These are phyloP conservation scores for Ptilodon capucinus DNA, from an alignment of 2,888 invertebrate species.

Conservation along the genomic window DNA sequence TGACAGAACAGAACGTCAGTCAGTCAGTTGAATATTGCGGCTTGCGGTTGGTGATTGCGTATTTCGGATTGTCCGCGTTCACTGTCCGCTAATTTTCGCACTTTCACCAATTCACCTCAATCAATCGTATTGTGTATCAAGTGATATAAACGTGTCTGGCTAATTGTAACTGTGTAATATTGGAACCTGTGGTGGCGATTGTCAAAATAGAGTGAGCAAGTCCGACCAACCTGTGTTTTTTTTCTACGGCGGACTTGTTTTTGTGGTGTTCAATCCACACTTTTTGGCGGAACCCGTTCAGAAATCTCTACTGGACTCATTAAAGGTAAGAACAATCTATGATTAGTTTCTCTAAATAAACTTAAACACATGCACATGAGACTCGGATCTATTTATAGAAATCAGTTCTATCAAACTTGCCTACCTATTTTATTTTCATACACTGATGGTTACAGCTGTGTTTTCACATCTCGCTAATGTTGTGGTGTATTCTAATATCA, in stretches of 20 bases:
- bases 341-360: background rate
- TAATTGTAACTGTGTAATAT: slow-evolving; percentile 11
- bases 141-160: slow-evolving; percentile 19
- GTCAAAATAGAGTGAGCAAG: slow-evolving; percentile 31
- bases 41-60: slow-evolving; percentile 48
- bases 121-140: slow-evolving; percentile 42
- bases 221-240: slow-evolving; percentile 62
- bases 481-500: too few relatives aligned
- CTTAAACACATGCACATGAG: background rate
- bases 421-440: background rate
- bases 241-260: slow-evolving; percentile 55
- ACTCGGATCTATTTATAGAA: slow-evolving; percentile 59
- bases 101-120: slow-evolving; percentile 54
- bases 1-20: too few relatives aligned
- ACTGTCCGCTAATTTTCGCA: slow-evolving; percentile 50
- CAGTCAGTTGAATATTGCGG: slow-evolving; percentile 64
- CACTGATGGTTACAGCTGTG: background rate
- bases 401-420: slow-evolving; percentile 9
- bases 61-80: slow-evolving; percentile 39
- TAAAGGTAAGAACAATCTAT: slow-evolving; percentile 53
- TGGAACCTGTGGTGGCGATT: slow-evolving; percentile 16
- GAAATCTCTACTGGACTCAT: slow-evolving; percentile 39
- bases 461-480: too few relatives aligned
- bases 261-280: slow-evolving; percentile 51
- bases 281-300: slow-evolving; percentile 52